Base-by-base conservation (phyloP, 2,888 invertebrate species). In the Acronicta psi region DNA sequence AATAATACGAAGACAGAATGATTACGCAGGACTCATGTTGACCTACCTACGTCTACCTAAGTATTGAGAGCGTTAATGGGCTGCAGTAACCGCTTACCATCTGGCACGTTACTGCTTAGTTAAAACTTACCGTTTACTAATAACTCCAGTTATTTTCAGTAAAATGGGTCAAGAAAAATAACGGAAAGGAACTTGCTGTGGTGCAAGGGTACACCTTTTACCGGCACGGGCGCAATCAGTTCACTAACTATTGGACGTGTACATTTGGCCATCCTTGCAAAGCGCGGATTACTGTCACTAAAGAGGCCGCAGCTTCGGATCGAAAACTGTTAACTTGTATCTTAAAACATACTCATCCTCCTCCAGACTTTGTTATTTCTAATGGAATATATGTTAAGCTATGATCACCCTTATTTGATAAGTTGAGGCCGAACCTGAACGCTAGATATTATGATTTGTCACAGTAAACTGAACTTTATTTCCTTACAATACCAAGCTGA, bases 281-380 rank as follows among this genome's bases (percentile, higher is more conserved):
- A 18, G 76, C 81, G 0, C 63, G 77, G 7, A 45, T 82, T 13
- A 71, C 73, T 14, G 29, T 62, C 5, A 65, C 58, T 11, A 73
- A 37, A 7, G 37, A 59, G 0, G n/a, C 7, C 2, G 20, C 11
- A n/a, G 11, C 56, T 11, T 18, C 11, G 3, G 9, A 54, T 11
- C 44, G 69, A n/a, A 1, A 5, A 8, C 14, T 37, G 1, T 11
- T 77, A 0, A 8, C 51, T 10, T 52, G 89, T 6, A 91, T 88
- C 56, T 85, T 93, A 47, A 83, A 89, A 56, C 95, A 95, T 60
- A 89, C 87, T 41, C 94, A 94, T 63, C 84, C 86, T 3, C 76
- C 77, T 0, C 78, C 62, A 8, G 40, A 4, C 25, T 63, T 42
- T 46, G 7, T 50, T 1, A 46, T 61, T 2, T n/a, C 25, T 17